phyloP scores from a whole-genome alignment of 2,888 invertebrate species.

The Thecophora atra region DNA sequence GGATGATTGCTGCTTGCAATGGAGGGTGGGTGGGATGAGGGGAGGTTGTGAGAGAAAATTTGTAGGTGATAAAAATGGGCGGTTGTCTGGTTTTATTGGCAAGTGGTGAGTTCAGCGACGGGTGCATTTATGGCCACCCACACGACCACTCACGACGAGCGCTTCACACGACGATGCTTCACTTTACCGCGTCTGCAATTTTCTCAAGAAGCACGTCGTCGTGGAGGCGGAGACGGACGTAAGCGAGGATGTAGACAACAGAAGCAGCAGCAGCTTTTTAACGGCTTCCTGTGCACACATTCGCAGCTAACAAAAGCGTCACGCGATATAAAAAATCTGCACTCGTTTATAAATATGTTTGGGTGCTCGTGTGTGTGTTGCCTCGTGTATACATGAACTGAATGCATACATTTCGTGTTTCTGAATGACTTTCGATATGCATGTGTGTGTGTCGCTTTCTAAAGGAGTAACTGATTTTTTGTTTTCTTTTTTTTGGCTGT shows the following conservation, averaged over 20 bases:
- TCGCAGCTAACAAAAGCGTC: conserved; percentile 1
- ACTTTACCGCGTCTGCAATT: conserved; percentile 52
- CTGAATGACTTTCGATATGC: background rate
- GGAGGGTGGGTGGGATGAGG: background rate
- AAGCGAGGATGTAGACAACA: too few relatives aligned
- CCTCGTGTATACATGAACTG: too few relatives aligned
- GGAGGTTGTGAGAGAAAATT: background rate
- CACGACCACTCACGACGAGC: background rate
- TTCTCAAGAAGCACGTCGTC: conserved; percentile 53
- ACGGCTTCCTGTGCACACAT: conserved; percentile 56
- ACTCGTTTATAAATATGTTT: conserved; percentile 1
- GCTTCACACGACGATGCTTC: background rate
- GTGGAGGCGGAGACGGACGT: too few relatives aligned
- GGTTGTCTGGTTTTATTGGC: background rate
- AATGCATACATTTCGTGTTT: too few relatives aligned
- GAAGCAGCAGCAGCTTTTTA: conserved; percentile 63
- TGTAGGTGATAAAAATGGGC: background rate
- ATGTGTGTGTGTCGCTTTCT: conserved; percentile 10
- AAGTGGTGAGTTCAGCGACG: background rate
- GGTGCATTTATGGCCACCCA: background rate
- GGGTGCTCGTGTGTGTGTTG: conserved; percentile 10
- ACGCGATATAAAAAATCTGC: background rate
- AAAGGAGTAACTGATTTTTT: conserved; percentile 28
- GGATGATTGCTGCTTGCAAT: background rate
- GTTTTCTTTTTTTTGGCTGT: conserved; percentile 10